Conservation (phyloP, 2,113 vertebrate species). For the Nycticryphes semicollaris region DNA sequence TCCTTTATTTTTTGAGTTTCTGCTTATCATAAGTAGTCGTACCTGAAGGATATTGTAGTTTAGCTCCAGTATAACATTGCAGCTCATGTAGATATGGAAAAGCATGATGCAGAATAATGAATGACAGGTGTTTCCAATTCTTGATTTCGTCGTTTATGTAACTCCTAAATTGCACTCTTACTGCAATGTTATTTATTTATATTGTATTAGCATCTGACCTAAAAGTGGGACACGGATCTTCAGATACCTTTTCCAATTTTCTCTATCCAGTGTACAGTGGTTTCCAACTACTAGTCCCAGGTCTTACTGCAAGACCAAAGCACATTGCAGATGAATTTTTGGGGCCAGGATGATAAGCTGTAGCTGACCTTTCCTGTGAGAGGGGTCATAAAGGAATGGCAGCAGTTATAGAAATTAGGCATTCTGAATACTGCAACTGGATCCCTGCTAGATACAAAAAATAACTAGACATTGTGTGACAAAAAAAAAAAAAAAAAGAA, state of each 20-base stretch:
- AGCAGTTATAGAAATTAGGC: not conserved
- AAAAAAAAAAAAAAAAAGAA: not conserved
- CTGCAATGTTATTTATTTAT: not conserved
- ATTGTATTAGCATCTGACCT: not conserved
- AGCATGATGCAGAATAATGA: not conserved
- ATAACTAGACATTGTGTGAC: fast-evolving
- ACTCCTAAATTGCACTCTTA: not conserved
- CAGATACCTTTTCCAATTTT: not conserved
- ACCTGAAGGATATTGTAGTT: not conserved
- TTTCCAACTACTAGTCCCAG: not conserved
- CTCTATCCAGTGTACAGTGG: fast-evolving
- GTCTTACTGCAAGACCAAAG: not conserved
- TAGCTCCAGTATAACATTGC: not conserved
- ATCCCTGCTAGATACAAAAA: not conserved
- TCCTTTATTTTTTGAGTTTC: not conserved
- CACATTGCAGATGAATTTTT: not conserved
- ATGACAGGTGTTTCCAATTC: not conserved
- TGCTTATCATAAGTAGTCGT: not conserved
- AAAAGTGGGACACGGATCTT: not conserved
- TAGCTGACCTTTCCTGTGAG: not conserved
- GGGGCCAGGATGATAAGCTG: not conserved
- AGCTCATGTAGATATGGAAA: not conserved
- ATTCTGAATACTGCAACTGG: not conserved
- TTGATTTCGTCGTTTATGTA: not conserved
- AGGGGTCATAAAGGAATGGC: not conserved